These are phyloP conservation scores for Pomatostomus ruficeps DNA, from an alignment of 2,113 vertebrate species.

Conservation along the genomic window DNA sequence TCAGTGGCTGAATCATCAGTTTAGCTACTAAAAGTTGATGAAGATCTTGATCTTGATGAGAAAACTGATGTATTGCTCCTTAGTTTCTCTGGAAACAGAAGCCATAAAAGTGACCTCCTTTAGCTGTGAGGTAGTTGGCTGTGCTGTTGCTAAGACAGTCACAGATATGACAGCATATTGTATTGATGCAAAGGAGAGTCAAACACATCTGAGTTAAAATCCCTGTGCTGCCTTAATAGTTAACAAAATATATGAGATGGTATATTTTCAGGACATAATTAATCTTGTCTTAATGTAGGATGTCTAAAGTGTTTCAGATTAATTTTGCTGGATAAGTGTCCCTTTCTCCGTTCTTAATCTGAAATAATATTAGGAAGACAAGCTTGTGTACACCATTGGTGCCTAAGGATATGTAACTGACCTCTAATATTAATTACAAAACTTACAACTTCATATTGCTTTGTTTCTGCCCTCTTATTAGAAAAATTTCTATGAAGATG, in stretches of 20 bases:
- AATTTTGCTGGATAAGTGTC: neutral
- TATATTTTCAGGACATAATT: neutral
- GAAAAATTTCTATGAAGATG: neutral
- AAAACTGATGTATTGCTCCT: neutral
- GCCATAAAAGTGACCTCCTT: neutral
- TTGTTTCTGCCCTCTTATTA: neutral
- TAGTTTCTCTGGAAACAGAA: neutral
- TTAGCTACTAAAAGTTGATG: neutral
- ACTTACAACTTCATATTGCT: neutral
- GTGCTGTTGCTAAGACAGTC: neutral
- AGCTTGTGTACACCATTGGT: neutral
- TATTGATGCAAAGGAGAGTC: neutral
- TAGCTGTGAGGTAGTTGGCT: neutral
- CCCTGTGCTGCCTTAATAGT: neutral
- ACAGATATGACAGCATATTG: neutral
- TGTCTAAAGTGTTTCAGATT: neutral
- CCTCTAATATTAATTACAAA: neutral
- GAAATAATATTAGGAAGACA: neutral
- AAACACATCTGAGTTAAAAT: neutral
- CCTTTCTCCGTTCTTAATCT: neutral
- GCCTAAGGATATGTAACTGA: neutral
- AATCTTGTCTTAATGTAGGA: neutral
- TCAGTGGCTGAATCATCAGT: constrained; percentile 9
- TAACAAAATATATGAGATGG: neutral
- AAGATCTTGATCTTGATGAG: neutral